A percentile compares a stretch with the other conserved stretches of the same genome.
Evolutionary conservation across 1,140 invertebrate species (phyloP).

Genomic region (Leptinotarsa texana): DNA sequence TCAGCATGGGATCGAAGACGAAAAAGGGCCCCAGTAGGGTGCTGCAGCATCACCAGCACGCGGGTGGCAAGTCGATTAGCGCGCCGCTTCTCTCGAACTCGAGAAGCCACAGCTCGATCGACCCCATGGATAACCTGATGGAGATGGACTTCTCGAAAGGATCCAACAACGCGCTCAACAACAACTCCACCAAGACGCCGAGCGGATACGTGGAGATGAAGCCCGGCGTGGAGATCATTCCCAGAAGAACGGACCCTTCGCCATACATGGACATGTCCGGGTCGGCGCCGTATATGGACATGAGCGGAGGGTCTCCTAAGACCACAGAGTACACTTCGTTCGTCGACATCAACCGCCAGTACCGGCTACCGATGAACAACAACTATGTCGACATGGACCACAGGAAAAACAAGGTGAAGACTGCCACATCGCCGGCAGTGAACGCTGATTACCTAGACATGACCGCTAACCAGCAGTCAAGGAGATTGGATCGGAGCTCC

Average conservation of each 20-base stretch:
- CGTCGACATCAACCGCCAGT: slow-evolving; percentile 25
- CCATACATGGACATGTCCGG: slow-evolving; percentile 39
- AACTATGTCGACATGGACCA: slow-evolving; percentile 57
- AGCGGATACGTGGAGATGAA: slow-evolving; percentile 65
- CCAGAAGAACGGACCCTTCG: slow-evolving; percentile 30
- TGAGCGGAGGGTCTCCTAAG: slow-evolving; percentile 27
- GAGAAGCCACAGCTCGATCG: slow-evolving; percentile 64
- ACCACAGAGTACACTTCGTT: slow-evolving; percentile 19
- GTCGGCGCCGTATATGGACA: slow-evolving; percentile 23
- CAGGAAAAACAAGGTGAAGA: slow-evolving; percentile 9
- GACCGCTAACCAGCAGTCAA: slow-evolving; percentile 49
- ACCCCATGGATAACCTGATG: slow-evolving; percentile 77
- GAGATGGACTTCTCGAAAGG: slow-evolving; percentile 72
- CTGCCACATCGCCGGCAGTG: neutral
- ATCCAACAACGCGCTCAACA: slow-evolving; percentile 28
- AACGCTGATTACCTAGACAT: slow-evolving; percentile 40
- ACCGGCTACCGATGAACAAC: slow-evolving; percentile 33
- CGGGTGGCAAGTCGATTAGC: slow-evolving; percentile 61
- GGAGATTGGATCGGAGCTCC: slow-evolving; percentile 52
- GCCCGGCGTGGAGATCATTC: slow-evolving; percentile 56
- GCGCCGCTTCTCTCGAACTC: slow-evolving; percentile 61
- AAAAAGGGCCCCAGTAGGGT: slow-evolving; percentile 53
- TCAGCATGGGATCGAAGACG: slow-evolving; percentile 70
- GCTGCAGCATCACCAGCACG: slow-evolving; percentile 46
- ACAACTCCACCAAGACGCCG: slow-evolving; percentile 45